Evolutionary conservation across 2,888 invertebrate genomes (phyloP).

Genomic region (Lasioglossum figueresi): DNA sequence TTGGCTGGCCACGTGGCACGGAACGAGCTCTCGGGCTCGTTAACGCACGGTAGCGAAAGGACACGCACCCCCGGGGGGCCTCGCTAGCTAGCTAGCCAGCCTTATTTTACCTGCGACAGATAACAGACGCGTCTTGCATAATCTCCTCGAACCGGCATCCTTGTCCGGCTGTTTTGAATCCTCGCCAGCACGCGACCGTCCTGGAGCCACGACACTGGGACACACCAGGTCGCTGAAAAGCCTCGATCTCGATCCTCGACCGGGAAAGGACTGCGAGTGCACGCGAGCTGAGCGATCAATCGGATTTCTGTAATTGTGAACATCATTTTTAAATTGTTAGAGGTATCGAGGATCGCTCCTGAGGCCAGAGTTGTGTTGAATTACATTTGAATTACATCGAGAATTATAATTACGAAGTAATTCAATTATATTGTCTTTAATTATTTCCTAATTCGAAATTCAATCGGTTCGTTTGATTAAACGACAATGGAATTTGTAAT

Average conservation of each 20-base stretch:
- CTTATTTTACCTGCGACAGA: constrained; percentile 77
- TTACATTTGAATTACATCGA: too few species aligned
- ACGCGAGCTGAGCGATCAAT: background rate
- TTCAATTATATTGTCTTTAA: too few species aligned
- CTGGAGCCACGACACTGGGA: background rate
- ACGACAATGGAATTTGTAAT: too few species aligned
- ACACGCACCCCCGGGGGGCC: constrained; percentile 73
- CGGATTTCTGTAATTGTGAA: background rate
- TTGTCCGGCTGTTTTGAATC: constrained; percentile 47
- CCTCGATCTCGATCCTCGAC: background rate
- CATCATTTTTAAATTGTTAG: background rate
- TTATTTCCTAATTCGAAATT: too few species aligned
- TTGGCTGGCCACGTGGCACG: constrained; percentile 64
- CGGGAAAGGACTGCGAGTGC: background rate
- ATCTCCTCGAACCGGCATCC: constrained; percentile 59
- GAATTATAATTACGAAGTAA: too few species aligned
- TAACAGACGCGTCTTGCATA: constrained; percentile 78
- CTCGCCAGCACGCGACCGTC: constrained; percentile 32
- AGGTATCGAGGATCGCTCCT: background rate
- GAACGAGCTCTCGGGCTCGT: constrained; percentile 25
- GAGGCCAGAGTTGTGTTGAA: background rate
- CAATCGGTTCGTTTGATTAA: too few species aligned
- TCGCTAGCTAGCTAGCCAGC: constrained; percentile 39
- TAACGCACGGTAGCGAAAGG: constrained; percentile 77
- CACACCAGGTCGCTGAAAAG: background rate